Evolutionary conservation across 1,140 invertebrate genomes (phyloP).

Genomic region (Tetranychus cinnabarinus): DNA sequence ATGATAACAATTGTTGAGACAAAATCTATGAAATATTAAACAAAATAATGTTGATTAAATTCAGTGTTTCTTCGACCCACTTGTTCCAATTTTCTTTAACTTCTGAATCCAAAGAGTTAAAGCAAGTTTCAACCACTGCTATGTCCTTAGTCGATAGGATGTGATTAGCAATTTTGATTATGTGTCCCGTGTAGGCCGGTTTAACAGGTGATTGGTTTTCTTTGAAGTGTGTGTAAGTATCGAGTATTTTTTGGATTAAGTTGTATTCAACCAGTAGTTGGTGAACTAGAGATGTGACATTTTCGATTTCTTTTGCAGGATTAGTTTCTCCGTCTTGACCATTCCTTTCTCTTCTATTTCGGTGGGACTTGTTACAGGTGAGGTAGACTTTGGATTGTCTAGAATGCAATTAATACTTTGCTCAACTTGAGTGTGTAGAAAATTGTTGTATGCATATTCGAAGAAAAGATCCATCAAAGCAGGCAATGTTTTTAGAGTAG

Average conservation of each 20-base stretch:
- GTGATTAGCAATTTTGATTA: constrained; percentile 43
- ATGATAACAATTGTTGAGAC: neutral
- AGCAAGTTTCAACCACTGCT: neutral
- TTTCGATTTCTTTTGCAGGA: neutral
- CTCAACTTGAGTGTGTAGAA: constrained; percentile 60
- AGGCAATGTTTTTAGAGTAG: constrained; percentile 31
- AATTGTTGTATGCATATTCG: constrained; percentile 61
- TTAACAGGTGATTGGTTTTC: constrained; percentile 26
- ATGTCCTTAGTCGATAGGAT: constrained; percentile 22
- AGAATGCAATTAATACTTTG: constrained; percentile 30
- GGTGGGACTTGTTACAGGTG: neutral
- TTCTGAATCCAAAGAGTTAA: constrained; percentile 19
- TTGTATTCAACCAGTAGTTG: constrained; percentile 41
- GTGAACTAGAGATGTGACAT: constrained; percentile 4
- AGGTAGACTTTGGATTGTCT: constrained; percentile 4
- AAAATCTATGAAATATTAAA: no score
- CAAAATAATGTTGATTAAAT: constrained; percentile 29
- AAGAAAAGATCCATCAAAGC: constrained; percentile 52
- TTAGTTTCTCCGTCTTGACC: neutral
- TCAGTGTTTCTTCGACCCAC: constrained; percentile 30
- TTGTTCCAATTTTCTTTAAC: constrained; percentile 32
- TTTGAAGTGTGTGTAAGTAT: constrained; percentile 18
- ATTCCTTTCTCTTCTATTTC: neutral
- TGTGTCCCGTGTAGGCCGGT: constrained; percentile 48
- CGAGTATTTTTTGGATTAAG: constrained; percentile 36